Base-by-base conservation (phyloP, 2,797 vertebrate species). In the Coregonus suidteri region DNA sequence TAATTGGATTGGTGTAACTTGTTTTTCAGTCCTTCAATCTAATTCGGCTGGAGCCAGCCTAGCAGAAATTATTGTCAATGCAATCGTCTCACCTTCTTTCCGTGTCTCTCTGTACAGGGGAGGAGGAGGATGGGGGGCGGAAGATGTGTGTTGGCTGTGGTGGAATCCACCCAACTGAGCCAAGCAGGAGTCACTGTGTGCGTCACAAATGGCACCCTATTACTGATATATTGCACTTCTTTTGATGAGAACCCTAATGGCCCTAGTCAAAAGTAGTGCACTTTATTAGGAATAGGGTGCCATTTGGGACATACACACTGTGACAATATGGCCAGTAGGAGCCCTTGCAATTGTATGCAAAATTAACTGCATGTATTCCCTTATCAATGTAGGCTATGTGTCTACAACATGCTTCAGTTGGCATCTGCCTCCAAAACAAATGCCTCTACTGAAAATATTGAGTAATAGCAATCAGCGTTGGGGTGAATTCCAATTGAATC, bases 41-140 rank as follows among this genome's bases (percentile, higher is more conserved):
- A 92, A 94, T 95, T 93, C 90, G 83, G 80, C 88, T 90, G 91
- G 91, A 93, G 92, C 92, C 91, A 90, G 92, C 83, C 74, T 37
- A 81, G 79, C 80, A 88, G 82, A 90, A 90, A 92, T 86, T 81
- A 88, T 82, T 88, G 86, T 85, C 86, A 87, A 87, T 89, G 83
- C 80, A 83, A 88, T 87, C 71, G 1, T 41, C 34, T 83, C 20
- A 75, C 71, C 56, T 59, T 6, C 56, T 56, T 6, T 62, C 18
- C n/a, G 3, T 47, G 71, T 69, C 64, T 78, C 76, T 11, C 25
- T 54, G 35, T 56, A 13, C 3, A 51, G 71, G 70, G 56, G 56
- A 59, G 56, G 15, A n/a, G 1, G 56, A 20, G 18, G 16, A 59
- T 59, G 56, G 56, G 18, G 56, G 56, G 18, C 18, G 0, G 16